Evolutionary conservation across 2,113 vertebrate species (phyloP).

Genomic region (Zapus hudsonius): DNA sequence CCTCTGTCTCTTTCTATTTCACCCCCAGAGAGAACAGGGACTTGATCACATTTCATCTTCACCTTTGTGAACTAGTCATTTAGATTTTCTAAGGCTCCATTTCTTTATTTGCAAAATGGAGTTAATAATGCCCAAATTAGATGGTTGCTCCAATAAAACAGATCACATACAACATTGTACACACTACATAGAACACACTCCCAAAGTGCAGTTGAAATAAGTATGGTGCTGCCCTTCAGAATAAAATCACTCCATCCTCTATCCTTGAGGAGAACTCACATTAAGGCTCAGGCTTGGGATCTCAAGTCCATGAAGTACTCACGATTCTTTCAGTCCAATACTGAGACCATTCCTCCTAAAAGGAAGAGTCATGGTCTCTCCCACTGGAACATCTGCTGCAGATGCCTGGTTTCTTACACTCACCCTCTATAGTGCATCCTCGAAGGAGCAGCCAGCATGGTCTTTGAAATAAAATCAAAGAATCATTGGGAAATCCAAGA

Average conservation of each 20-base stretch:
- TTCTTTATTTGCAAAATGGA: slow-evolving; percentile 27
- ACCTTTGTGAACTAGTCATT: slow-evolving; percentile 18
- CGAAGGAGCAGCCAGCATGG: not conserved
- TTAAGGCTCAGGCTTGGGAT: not conserved
- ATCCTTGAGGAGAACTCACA: not conserved
- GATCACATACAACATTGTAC: not conserved
- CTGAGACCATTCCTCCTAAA: not conserved
- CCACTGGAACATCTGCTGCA: not conserved
- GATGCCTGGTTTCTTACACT: not conserved
- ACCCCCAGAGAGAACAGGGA: not conserved
- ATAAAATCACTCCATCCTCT: not conserved
- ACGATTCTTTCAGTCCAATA: not conserved
- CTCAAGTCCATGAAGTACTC: not conserved
- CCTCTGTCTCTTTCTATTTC: not conserved
- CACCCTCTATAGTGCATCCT: not conserved
- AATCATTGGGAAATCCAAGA: not conserved
- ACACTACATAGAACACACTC: not conserved
- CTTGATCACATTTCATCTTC: slow-evolving; percentile 22
- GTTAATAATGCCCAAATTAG: not conserved
- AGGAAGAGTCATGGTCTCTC: not conserved
- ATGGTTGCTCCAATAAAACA: not conserved
- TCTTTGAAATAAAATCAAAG: slow-evolving; percentile 40
- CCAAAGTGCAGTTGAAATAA: not conserved
- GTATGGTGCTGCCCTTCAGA: not conserved
- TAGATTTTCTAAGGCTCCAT: not conserved